Evolutionary conservation across 2,797 vertebrate genomes (phyloP).

Genomic region (Crocodylus rhombifer): DNA sequence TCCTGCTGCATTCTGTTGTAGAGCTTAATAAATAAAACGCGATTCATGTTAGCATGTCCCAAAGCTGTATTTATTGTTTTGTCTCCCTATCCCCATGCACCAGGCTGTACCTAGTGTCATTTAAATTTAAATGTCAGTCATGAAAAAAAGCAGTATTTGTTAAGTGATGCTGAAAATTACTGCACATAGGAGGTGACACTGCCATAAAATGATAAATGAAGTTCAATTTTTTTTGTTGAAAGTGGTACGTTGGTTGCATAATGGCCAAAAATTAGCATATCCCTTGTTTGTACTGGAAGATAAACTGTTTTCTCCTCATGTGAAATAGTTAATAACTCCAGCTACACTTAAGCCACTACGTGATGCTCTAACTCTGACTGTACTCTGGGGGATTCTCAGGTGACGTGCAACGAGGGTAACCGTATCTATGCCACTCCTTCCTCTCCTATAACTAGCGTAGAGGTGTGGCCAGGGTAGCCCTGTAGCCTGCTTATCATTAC

Average conservation of each 20-base stretch:
- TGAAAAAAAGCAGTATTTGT: neutral
- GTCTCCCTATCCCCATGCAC: neutral
- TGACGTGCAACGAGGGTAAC: neutral
- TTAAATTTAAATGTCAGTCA: neutral
- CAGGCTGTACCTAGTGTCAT: neutral
- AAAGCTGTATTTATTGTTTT: neutral
- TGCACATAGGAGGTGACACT: neutral
- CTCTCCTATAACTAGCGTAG: neutral
- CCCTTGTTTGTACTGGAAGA: neutral
- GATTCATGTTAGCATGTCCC: neutral
- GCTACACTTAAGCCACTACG: neutral
- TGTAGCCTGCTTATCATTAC: neutral
- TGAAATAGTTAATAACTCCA: neutral
- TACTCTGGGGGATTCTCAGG: neutral
- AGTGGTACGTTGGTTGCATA: neutral
- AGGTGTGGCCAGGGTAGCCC: neutral
- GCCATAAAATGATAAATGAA: neutral
- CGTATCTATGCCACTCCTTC: neutral
- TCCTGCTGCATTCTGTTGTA: neutral
- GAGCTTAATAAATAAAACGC: neutral
- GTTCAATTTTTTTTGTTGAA: neutral
- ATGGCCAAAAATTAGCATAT: neutral
- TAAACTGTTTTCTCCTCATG: neutral
- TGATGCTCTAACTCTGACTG: neutral
- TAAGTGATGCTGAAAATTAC: neutral